Percentiles rank a stretch among this genome's conserved stretches.
Evolutionary conservation across 2,888 invertebrate genomes (phyloP).

Genomic region (Apotomis betuletana): DNA sequence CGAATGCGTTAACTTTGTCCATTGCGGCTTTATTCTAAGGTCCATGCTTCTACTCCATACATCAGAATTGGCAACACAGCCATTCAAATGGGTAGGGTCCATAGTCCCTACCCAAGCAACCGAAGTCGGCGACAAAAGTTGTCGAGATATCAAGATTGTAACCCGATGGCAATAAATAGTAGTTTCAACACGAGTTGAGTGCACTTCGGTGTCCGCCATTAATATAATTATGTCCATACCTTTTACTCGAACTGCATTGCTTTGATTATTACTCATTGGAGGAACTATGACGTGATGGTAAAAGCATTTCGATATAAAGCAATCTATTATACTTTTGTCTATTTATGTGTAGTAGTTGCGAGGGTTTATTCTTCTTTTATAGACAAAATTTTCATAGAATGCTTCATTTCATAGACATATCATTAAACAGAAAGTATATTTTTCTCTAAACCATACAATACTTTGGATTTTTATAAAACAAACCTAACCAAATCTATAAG

Average conservation of each 20-base stretch:
- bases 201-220: constrained; percentile 13
- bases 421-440: too few relatives aligned
- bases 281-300: constrained; percentile 10
- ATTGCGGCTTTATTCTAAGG: too few relatives aligned
- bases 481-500: too few relatives aligned
- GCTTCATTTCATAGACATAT: too few relatives aligned
- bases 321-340: not conserved
- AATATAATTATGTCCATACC: constrained; percentile 4
- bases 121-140: not conserved
- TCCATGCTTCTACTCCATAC: too few relatives aligned
- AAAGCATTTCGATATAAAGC: constrained; percentile 4
- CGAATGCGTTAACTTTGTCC: too few relatives aligned
- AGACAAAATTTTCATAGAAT: too few relatives aligned
- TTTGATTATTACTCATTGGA: constrained; percentile 23
- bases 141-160: constrained; percentile 4
- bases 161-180: constrained; percentile 16
- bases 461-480: too few relatives aligned
- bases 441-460: too few relatives aligned
- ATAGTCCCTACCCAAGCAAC: not conserved
- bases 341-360: not conserved
- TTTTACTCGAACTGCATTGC: constrained; percentile 1
- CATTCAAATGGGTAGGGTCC: too few relatives aligned
- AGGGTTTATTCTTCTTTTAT: too few relatives aligned
- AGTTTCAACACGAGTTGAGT: constrained; percentile 5
- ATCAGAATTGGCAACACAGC: too few relatives aligned